Conservation (phyloP, 2,113 vertebrate genomes). For the Cephalophus harveyi region DNA sequence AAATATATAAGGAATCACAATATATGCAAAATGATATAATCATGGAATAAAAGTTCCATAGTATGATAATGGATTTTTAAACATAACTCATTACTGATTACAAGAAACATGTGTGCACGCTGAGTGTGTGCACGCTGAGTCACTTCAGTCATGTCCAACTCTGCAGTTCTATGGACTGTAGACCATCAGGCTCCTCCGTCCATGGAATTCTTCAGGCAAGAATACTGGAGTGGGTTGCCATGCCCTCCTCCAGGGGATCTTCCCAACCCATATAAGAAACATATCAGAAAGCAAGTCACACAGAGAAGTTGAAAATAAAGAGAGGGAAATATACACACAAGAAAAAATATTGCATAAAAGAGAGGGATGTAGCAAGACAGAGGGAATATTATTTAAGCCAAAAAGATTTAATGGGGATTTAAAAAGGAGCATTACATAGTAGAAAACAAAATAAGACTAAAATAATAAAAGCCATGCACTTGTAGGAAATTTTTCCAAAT, state of each 20-base stretch:
- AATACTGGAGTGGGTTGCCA: neutral
- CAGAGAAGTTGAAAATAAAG: neutral
- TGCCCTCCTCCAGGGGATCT: neutral
- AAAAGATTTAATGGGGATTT: neutral
- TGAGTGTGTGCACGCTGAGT: neutral
- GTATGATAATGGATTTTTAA: neutral
- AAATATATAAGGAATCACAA: neutral
- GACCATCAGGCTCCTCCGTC: neutral
- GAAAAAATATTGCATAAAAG: neutral
- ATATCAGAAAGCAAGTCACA: neutral
- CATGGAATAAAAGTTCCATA: neutral
- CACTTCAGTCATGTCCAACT: rapidly evolving
- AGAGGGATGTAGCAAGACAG: too few relatives aligned
- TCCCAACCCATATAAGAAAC: neutral
- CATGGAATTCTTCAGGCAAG: neutral
- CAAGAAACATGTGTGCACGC: neutral
- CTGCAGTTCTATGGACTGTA: neutral
- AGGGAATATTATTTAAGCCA: neutral
- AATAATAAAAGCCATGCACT: neutral
- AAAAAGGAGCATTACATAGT: neutral
- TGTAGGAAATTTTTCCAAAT: neutral
- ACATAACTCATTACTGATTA: neutral
- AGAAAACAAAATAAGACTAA: neutral
- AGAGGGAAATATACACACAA: neutral
- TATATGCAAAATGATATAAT: neutral